Evolutionary conservation across 2,888 invertebrate species (phyloP).

Genomic region (Neoaliturus tenellus): DNA sequence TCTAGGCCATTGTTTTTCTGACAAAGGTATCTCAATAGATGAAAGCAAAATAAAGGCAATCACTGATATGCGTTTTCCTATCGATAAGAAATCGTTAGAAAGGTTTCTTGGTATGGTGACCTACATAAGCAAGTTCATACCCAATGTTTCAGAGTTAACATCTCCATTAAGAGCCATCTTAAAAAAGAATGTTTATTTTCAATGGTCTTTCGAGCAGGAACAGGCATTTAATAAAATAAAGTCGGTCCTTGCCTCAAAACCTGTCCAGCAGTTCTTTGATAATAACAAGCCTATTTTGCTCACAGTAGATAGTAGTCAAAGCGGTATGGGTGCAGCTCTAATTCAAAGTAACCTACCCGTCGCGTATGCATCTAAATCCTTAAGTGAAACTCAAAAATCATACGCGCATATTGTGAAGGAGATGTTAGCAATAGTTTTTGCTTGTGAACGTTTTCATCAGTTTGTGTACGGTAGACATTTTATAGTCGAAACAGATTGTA

Average conservation of each 20-base stretch:
- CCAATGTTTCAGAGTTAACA: constrained; percentile 49
- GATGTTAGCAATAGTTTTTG: constrained; percentile 47
- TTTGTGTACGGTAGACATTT: background rate
- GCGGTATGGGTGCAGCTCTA: constrained; percentile 31
- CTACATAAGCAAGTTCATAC: constrained; percentile 58
- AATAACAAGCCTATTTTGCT: constrained; percentile 16
- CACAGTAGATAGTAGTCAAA: constrained; percentile 14
- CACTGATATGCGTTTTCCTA: constrained; percentile 47
- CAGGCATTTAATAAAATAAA: constrained; percentile 44
- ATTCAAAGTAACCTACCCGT: constrained; percentile 29
- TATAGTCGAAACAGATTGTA: constrained; percentile 38
- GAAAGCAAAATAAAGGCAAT: constrained; percentile 58
- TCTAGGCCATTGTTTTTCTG: constrained; percentile 63
- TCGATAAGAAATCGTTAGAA: constrained; percentile 47
- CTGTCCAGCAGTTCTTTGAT: constrained; percentile 38
- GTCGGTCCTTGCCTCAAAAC: background rate
- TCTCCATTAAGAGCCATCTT: constrained; percentile 46
- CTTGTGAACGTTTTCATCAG: constrained; percentile 51
- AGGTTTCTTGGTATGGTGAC: constrained; percentile 55
- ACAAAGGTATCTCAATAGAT: constrained; percentile 57
- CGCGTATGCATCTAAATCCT: constrained; percentile 17
- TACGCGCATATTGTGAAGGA: constrained; percentile 52
- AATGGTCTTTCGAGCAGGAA: constrained; percentile 35
- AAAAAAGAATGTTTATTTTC: constrained; percentile 49
- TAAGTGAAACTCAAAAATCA: constrained; percentile 5